Conservation (phyloP, 1,140 invertebrate species). For the Drosophila dunni region DNA sequence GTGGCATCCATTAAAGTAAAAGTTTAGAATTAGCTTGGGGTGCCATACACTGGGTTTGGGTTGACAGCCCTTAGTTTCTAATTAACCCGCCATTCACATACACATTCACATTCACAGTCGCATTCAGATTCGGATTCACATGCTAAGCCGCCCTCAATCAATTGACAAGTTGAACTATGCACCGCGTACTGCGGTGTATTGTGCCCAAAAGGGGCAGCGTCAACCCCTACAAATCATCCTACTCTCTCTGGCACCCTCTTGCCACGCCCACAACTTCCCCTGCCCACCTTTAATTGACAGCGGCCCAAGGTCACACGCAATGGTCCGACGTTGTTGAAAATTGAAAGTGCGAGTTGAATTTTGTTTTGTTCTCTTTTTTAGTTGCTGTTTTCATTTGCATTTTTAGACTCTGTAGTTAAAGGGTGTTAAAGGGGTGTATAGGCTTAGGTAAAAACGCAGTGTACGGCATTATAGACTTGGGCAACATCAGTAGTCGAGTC, state of each 20-base stretch:
- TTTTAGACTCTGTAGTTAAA: too few relatives aligned
- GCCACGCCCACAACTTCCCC: not conserved
- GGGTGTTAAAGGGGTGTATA: too few relatives aligned
- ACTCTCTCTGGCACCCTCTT: not conserved
- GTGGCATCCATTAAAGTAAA: constrained; percentile 20
- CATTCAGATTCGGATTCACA: constrained; percentile 29
- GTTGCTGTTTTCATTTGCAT: too few relatives aligned
- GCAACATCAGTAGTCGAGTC: too few relatives aligned
- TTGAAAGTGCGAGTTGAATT: constrained; percentile 37
- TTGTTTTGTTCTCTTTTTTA: not conserved
- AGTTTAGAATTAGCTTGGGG: not conserved
- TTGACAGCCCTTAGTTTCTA: constrained; percentile 50
- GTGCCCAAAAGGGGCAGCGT: too few relatives aligned
- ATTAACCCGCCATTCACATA: constrained; percentile 58
- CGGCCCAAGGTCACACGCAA: constrained; percentile 41
- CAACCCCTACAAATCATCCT: not conserved
- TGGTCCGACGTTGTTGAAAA: constrained; percentile 23
- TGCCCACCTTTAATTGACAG: not conserved
- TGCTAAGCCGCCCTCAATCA: constrained; percentile 68
- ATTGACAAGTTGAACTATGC: constrained; percentile 42
- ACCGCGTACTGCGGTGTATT: not conserved
- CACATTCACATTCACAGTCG: constrained; percentile 22
- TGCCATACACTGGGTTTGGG: not conserved
- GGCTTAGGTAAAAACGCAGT: too few relatives aligned
- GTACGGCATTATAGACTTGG: too few relatives aligned